Evolutionary conservation across 2,797 vertebrate genomes (phyloP).

Genomic region (Falco rusticolus): DNA sequence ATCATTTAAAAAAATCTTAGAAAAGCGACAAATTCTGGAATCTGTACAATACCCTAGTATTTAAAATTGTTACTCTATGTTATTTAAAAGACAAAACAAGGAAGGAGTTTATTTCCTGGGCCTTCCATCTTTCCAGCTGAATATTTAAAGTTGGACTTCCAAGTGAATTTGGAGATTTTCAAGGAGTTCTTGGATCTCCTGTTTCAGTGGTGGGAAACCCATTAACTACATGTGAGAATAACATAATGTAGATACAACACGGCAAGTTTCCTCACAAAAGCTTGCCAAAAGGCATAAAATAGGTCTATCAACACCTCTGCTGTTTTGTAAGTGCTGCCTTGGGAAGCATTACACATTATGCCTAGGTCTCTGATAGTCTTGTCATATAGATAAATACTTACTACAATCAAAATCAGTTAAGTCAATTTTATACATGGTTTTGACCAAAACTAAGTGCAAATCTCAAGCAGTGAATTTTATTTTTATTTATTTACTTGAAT

Average conservation of each 20-base stretch:
- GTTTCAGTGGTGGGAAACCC: neutral
- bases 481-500: too few relatives aligned
- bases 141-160: neutral
- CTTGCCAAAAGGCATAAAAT: conserved; percentile 9
- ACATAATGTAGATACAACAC: neutral
- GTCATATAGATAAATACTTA: neutral
- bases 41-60: neutral
- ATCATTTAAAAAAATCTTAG: neutral
- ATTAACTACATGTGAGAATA: neutral
- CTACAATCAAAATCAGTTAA: conserved; percentile 5
- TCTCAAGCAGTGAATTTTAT: neutral
- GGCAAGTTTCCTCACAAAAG: neutral
- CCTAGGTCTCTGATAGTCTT: neutral
- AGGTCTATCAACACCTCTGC: neutral
- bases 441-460: neutral
- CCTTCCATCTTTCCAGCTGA: neutral
- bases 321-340: neutral
- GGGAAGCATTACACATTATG: neutral
- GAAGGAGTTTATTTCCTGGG: neutral
- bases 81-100: neutral
- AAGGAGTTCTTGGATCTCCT: neutral
- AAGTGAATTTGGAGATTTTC: neutral
- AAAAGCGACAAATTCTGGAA: neutral
- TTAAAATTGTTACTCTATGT: neutral
- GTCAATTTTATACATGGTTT: neutral